Percentiles rank a stretch among this genome's conserved stretches.
These are phyloP conservation scores for Neotoxoptera formosana DNA, from an alignment of 1,140 invertebrate genomes.

Conservation along the genomic window DNA sequence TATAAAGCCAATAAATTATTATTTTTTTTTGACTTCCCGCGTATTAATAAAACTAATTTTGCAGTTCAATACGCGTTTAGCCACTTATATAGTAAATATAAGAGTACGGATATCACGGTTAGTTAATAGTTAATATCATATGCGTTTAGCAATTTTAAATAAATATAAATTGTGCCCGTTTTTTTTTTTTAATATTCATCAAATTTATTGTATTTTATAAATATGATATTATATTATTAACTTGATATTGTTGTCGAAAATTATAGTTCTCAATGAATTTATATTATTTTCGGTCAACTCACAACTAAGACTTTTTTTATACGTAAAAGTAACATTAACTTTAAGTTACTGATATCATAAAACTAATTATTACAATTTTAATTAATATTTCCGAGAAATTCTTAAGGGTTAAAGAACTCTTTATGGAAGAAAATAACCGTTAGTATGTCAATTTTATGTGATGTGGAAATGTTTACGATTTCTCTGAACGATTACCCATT, in stretches of 20 bases:
- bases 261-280: not conserved
- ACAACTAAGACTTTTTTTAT: not conserved
- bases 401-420: not conserved
- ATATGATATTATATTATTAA: not conserved
- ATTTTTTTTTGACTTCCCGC: not conserved
- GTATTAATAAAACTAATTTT: not conserved
- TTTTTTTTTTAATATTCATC: not conserved
- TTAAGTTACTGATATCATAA: not conserved
- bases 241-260: not conserved
- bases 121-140: not conserved
- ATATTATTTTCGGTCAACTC: not conserved
- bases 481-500: constrained; percentile 19
- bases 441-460: constrained; percentile 50
- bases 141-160: not conserved
- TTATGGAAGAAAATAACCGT: constrained; percentile 34
- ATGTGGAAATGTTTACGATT: constrained; percentile 34
- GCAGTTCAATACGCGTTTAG: not conserved
- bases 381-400: not conserved
- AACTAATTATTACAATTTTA: constrained; percentile 28
- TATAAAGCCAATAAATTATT: constrained; percentile 10
- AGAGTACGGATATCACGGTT: not conserved
- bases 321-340: constrained; percentile 10
- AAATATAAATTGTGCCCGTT: not conserved
- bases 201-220: not conserved
- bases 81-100: not conserved